Base-by-base conservation (phyloP, 2,113 vertebrate genomes). In the Elanus axillaris region DNA sequence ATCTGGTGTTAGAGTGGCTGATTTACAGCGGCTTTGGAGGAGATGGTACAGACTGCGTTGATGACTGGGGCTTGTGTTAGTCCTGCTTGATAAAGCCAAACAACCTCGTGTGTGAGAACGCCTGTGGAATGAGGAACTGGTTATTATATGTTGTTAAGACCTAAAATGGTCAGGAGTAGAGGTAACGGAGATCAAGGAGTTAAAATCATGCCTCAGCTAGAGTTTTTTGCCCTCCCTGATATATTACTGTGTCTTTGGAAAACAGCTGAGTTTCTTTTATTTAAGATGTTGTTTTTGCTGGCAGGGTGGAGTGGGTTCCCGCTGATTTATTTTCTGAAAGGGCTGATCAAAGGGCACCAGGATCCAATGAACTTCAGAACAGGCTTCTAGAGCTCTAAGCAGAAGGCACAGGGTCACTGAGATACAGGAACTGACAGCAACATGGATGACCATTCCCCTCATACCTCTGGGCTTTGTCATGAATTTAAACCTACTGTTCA, bases 231-330 rank as follows among this genome's bases (percentile, higher is more conserved):
- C 43, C 56, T 16, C 32, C 32, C n/a, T 1, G 2, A 42, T 23
- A 23, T 5, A 21, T 45, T 6, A 16, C 36, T 94, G 88, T 93
- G 26, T 67, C 77, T 69, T 58, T 80, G 77, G 93, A 88, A n/a
- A 31, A 53, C 68, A 84, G 72, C 87, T 77, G 89, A 89, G 77
- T 67, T 69, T 91, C 74, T 93, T 18, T 74, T 58, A 82, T 89
- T 78, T 91, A 93, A 93, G 53, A 0, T 83, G 8, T 45, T 82
- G 9, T 93, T 96, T 94, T 77, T 97, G 55, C 95, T 90, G 94
- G 96, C 97, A 97, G 94, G 92, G 96, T 38, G 92, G 94, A 97
- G 95, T 90, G 73, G 84, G 91, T 52, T 97, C 92, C 96, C 68
- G 66, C 74, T 40, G 93, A 89, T 94, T 90, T 67, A 90, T 94